These are phyloP conservation scores for Myotis yumanensis DNA, from an alignment of 2,113 vertebrate species.

Conservation along the genomic window DNA sequence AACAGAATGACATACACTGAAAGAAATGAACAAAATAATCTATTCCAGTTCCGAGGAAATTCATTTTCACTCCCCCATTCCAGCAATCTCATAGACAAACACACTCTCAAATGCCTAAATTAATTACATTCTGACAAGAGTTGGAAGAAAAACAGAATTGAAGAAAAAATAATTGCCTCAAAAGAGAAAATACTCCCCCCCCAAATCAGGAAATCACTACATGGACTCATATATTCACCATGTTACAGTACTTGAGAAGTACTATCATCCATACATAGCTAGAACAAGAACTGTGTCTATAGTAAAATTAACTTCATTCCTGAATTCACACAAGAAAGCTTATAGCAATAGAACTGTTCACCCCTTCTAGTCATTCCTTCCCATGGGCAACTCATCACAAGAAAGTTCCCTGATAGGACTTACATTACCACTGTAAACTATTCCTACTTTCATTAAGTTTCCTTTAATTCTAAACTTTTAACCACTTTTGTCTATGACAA, in stretches of 20 bases:
- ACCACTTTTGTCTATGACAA: neutral
- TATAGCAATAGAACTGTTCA: neutral
- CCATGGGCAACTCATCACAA: neutral
- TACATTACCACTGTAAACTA: neutral
- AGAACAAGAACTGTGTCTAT: neutral
- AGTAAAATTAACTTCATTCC: neutral
- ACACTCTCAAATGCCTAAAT: constrained; percentile 28
- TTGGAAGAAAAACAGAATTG: neutral
- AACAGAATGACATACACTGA: constrained; percentile 57
- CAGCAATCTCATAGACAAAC: constrained; percentile 18
- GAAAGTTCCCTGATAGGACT: neutral
- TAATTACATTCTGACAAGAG: constrained; percentile 35
- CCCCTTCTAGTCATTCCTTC: neutral
- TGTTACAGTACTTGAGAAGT: neutral
- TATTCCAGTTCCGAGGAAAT: constrained; percentile 42
- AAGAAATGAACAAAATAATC: constrained; percentile 51
- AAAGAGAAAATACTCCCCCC: constrained; percentile 15
- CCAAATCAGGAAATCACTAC: neutral
- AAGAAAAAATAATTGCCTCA: neutral
- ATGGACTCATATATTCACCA: neutral
- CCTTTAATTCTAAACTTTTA: neutral
- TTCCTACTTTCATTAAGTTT: neutral
- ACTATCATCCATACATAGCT: neutral
- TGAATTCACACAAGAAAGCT: constrained; percentile 30
- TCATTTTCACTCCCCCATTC: constrained; percentile 7